Evolutionary conservation across 2,113 vertebrate species (phyloP).

Genomic region (Pongo abelii): DNA sequence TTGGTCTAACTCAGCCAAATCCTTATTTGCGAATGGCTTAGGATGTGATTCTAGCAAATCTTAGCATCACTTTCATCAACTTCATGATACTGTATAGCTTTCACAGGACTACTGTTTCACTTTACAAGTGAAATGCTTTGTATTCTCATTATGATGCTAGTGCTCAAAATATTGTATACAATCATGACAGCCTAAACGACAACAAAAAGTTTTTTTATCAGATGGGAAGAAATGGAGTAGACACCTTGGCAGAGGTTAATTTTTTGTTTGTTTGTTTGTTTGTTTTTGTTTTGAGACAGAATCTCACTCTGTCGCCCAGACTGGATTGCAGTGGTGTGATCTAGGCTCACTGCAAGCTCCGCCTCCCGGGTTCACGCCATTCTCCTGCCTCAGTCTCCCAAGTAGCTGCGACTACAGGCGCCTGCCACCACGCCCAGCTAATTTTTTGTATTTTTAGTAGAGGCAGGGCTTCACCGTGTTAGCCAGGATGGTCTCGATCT

Average conservation of each 20-base stretch:
- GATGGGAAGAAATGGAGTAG: background rate
- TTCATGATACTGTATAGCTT: background rate
- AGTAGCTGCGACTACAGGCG: too few species aligned
- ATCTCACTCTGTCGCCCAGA: too few species aligned
- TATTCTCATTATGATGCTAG: background rate
- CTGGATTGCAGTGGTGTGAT: too few species aligned
- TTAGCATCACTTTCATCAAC: conserved; percentile 4
- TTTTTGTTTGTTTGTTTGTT: background rate
- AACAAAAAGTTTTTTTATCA: conserved; percentile 47
- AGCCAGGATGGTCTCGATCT: too few species aligned
- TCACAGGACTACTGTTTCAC: background rate
- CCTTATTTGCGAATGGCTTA: conserved; percentile 56
- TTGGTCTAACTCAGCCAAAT: conserved; percentile 71
- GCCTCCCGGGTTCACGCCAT: too few species aligned
- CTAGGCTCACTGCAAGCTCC: too few species aligned
- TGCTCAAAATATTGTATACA: conserved; percentile 55
- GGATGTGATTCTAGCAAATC: background rate
- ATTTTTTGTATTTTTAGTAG: too few species aligned
- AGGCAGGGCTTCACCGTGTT: too few species aligned
- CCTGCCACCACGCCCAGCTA: too few species aligned
- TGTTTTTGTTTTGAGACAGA: too few species aligned
- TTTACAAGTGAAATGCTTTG: conserved; percentile 5
- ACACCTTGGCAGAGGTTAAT: background rate
- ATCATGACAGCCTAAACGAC: conserved; percentile 7
- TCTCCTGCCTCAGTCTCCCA: too few species aligned